These are phyloP conservation scores for Agelas oroides DNA, from an alignment of 37 sponge, comb jelly and placozoan species.

Conservation along the genomic window DNA sequence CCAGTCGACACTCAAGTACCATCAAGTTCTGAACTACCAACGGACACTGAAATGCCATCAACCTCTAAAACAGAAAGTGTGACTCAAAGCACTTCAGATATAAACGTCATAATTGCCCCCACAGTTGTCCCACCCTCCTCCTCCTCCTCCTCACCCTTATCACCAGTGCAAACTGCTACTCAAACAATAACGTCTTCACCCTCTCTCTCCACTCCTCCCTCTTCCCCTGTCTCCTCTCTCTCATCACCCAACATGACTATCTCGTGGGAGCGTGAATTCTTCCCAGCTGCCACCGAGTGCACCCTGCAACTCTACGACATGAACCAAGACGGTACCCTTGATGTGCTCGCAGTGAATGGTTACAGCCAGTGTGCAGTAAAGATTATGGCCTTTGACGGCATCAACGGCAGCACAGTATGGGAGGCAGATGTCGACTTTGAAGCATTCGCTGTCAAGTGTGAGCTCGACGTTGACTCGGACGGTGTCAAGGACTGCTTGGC, in stretches of 20 bases:
- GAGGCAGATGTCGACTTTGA: slow-evolving; percentile 8
- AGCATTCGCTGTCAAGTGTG: slow-evolving; percentile 64
- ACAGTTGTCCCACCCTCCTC: no score
- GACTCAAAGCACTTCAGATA: no score
- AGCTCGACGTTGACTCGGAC: slow-evolving; percentile 67
- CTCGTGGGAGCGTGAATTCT: slow-evolving; percentile 43
- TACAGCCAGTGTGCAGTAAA: slow-evolving; percentile 33
- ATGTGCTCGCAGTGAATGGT: slow-evolving; percentile 33
- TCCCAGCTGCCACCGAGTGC: slow-evolving; percentile 32
- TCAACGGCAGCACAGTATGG: slow-evolving; percentile 60
- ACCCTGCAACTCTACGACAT: slow-evolving; percentile 59
- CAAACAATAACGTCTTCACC: no score
- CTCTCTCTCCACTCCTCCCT: no score
- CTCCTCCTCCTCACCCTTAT: no score
- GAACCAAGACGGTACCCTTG: slow-evolving; percentile 62
- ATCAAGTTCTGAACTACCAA: no score
- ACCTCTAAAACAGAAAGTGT: no score
- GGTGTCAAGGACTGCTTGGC: slow-evolving; percentile 64
- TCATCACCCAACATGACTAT: background rate
- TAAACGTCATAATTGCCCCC: no score
- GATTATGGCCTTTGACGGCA: slow-evolving; percentile 62
- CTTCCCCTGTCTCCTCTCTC: no score
- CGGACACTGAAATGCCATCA: no score
- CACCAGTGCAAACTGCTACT: no score
- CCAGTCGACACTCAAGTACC: no score